Percentiles rank a stretch among this genome's conserved stretches.
These are phyloP conservation scores for Cyclura pinguis DNA, from an alignment of 2,797 vertebrate species.

Conservation along the genomic window DNA sequence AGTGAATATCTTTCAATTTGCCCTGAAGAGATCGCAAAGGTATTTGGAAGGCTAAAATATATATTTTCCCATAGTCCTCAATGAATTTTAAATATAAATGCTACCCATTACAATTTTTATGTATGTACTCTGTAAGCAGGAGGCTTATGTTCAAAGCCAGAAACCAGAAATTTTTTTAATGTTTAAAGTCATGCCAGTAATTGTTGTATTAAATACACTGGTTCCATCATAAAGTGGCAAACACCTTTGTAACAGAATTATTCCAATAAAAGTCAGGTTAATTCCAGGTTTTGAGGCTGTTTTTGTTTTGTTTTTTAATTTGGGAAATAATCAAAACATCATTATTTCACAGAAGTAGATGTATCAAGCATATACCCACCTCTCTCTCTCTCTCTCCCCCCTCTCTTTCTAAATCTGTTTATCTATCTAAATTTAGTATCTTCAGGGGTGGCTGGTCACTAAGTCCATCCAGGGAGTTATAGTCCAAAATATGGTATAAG, in stretches of 20 bases:
- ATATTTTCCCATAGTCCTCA: slow-evolving; percentile 76
- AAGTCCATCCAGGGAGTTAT: no score
- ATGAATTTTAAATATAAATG: slow-evolving; percentile 64
- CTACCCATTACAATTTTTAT: slow-evolving; percentile 57
- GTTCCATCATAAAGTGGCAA: slow-evolving; percentile 25
- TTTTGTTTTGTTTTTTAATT: not conserved
- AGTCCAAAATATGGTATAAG: no score
- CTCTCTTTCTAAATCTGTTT: no score
- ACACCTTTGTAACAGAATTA: not conserved
- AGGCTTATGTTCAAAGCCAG: slow-evolving; percentile 1
- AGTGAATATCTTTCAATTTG: slow-evolving; percentile 74
- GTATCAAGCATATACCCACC: not conserved
- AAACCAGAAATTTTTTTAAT: slow-evolving; percentile 19
- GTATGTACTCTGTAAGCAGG: slow-evolving; percentile 21
- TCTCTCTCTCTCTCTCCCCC: no score
- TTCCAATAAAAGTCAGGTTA: slow-evolving; percentile 11
- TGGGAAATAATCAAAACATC: slow-evolving; percentile 7
- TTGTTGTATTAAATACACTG: not conserved
- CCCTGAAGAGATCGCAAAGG: slow-evolving; percentile 77
- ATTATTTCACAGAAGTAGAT: not conserved
- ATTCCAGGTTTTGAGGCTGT: slow-evolving; percentile 1
- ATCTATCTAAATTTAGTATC: not conserved
- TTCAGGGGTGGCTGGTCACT: no score
- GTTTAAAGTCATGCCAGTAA: slow-evolving; percentile 25
- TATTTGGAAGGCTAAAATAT: slow-evolving; percentile 63